Percentiles rank a stretch among this genome's conserved stretches.
Evolutionary conservation across 2,113 vertebrate species (phyloP).

Genomic region (Pseudois nayaur): DNA sequence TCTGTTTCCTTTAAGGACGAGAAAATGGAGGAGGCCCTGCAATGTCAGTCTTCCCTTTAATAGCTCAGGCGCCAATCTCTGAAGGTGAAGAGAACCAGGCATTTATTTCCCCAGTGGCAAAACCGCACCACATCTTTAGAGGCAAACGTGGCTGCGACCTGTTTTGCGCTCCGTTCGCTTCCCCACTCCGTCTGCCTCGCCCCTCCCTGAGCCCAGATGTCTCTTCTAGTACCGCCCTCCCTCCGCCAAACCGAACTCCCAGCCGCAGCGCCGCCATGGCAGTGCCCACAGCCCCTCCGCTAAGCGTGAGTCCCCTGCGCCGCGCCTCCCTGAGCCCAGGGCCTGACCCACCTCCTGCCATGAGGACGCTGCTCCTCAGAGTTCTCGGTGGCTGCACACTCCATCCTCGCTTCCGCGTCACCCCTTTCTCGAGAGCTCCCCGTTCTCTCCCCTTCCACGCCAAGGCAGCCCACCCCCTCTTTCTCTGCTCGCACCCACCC

Average conservation of each 20-base stretch:
- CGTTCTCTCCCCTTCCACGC: rapidly evolving
- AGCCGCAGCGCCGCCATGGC: rapidly evolving
- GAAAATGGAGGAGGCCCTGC: not conserved
- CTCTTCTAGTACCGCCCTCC: not conserved
- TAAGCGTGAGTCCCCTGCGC: not conserved
- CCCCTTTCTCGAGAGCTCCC: not conserved
- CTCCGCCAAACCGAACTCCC: too few relatives aligned
- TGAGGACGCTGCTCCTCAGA: rapidly evolving
- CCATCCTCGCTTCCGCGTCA: rapidly evolving
- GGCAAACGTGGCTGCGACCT: not conserved
- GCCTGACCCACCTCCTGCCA: not conserved
- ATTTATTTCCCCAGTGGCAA: not conserved
- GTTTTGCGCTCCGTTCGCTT: not conserved
- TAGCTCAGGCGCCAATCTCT: not conserved
- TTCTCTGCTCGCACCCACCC: too few relatives aligned
- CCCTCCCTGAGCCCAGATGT: not conserved
- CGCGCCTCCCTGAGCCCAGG: not conserved
- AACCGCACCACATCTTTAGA: not conserved
- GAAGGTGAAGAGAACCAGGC: not conserved
- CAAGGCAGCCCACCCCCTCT: rapidly evolving
- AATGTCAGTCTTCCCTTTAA: not conserved
- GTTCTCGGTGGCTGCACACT: not conserved
- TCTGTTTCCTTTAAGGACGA: not conserved
- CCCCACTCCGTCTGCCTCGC: not conserved
- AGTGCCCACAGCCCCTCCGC: rapidly evolving